Base-by-base conservation (phyloP, 2,888 invertebrate genomes). In the Tetanocera ferruginea region DNA sequence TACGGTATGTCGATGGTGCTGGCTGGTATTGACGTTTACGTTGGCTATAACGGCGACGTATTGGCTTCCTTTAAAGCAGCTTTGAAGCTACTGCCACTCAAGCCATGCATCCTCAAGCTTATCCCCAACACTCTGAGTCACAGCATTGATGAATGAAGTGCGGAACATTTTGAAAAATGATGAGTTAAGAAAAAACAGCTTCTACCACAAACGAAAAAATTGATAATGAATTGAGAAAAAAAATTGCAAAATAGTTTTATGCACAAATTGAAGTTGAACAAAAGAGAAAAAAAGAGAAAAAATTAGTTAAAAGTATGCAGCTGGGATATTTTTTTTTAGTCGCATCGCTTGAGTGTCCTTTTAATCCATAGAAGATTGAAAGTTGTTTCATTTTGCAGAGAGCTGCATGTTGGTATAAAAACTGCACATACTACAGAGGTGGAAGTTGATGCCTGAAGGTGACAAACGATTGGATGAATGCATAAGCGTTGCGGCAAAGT, bases 161-260 rank as follows among this genome's bases (percentile, higher is more conserved):
- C 72, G 25, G 19, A 31, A 37, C 57, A 57, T 37, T 57, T 25
- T n/a, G 62, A 62, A 62, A 49, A 72, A 72, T 23, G 55, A 72
- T 9, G 34, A 34, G 71, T 34, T 28, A n/a, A 28, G 34, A 52
- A 55, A 43, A 17, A 55, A 25, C 49, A 6, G 28, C 17, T 11
- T 43, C 3, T 28, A 49, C 51, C 23, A 28, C 69, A 51, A 25
- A n/a, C 17, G 51, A 51, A 69, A 51, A 69, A 69, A 51, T 69
- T 51, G 31, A 25, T 52, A 71, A 71, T 71, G 49, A 74, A 64
- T 74, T 74, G 64, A n/a, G n/a, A 51, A 74, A 74, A 64, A 70
- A 70, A 74, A 62, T 74, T 60, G 60, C 49, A 49, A 62, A 74
- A 64, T 62, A 74, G 73, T 74, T 74, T 74, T 49, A 74, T 74